Conservation (phyloP, 2,888 invertebrate species). For the Calephelis perditalis region DNA sequence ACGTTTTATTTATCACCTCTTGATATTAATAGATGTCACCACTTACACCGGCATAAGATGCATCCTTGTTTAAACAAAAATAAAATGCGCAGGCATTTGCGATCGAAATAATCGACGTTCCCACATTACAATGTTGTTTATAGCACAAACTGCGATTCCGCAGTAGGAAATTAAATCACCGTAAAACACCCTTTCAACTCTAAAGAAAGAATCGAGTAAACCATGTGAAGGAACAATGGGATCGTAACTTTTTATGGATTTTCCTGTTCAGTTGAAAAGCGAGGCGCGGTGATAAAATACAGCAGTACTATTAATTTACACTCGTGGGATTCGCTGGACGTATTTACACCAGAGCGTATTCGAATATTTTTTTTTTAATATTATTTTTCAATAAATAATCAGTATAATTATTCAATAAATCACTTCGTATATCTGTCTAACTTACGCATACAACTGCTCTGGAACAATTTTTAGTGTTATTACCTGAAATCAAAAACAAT, state of each 20-base stretch:
- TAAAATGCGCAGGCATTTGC: neutral
- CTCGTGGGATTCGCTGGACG: slow-evolving; percentile 15
- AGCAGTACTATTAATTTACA: slow-evolving; percentile 24
- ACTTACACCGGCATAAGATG: too few relatives aligned
- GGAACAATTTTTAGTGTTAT: too few relatives aligned
- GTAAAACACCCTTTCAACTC: slow-evolving; percentile 15
- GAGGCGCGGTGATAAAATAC: slow-evolving; percentile 28
- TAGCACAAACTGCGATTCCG: neutral
- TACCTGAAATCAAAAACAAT: too few relatives aligned
- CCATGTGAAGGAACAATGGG: slow-evolving; percentile 36
- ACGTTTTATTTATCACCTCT: too few relatives aligned
- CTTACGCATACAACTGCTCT: too few relatives aligned
- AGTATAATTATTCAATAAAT: too few relatives aligned
- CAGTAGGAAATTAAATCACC: slow-evolving; percentile 13
- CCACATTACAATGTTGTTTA: neutral
- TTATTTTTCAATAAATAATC: too few relatives aligned
- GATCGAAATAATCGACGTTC: neutral
- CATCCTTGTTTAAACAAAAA: too few relatives aligned
- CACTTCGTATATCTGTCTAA: too few relatives aligned
- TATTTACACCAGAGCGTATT: slow-evolving; percentile 12
- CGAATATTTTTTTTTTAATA: too few relatives aligned
- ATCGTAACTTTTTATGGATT: slow-evolving; percentile 39
- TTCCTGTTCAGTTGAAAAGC: slow-evolving; percentile 20
- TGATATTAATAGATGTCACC: too few relatives aligned
- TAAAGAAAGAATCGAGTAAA: slow-evolving; percentile 23